phyloP scores from a whole-genome alignment of 2,888 invertebrate genomes.

The Drosophila infuscata region DNA sequence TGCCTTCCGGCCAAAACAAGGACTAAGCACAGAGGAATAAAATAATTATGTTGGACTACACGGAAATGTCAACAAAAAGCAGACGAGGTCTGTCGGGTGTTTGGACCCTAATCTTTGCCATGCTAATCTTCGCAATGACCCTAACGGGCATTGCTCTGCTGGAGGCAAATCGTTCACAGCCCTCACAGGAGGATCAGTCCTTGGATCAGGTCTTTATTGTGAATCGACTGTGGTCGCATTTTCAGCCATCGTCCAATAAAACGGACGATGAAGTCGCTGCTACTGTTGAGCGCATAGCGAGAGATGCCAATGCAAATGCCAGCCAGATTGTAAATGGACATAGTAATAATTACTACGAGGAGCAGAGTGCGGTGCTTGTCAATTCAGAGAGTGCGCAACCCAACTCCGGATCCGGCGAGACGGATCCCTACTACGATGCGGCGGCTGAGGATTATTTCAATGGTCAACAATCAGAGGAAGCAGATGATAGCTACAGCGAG shows the following conservation, averaged over 20 bases:
- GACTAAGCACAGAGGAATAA: constrained; percentile 22
- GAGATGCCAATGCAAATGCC: constrained; percentile 43
- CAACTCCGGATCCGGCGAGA: constrained; percentile 48
- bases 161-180: constrained; percentile 39
- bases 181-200: neutral
- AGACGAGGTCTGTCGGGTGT: constrained; percentile 39
- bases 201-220: constrained; percentile 47
- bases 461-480: constrained; percentile 22
- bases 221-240: constrained; percentile 60
- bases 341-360: constrained; percentile 64
- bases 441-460: constrained; percentile 51
- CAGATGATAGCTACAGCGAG: neutral
- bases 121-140: constrained; percentile 57
- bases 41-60: constrained; percentile 55
- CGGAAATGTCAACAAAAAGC: constrained; percentile 60
- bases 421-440: constrained; percentile 54
- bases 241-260: constrained; percentile 31
- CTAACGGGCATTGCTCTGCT: constrained; percentile 52
- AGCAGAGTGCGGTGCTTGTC: constrained; percentile 68
- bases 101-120: constrained; percentile 54
- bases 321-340: constrained; percentile 19
- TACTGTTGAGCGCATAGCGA: constrained; percentile 63
- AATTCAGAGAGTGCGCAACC: constrained; percentile 56
- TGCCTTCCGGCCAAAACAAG: constrained; percentile 18
- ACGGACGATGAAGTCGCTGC: constrained; percentile 43